Base-by-base conservation (phyloP, 2,888 invertebrate genomes). In the Plemyria rubiginata region DNA sequence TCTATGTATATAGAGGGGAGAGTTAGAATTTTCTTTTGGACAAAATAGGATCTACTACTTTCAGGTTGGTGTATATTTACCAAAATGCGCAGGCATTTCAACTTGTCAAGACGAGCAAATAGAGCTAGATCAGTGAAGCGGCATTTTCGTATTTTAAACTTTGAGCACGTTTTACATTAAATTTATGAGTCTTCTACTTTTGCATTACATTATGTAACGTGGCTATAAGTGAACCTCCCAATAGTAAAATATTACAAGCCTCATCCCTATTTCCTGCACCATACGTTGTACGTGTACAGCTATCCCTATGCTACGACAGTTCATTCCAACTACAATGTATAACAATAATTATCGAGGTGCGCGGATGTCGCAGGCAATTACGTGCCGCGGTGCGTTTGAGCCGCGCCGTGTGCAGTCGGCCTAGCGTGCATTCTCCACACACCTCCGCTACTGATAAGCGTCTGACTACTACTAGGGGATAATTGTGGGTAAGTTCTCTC, bases 351-450 rank as follows among this genome's bases (percentile, higher is more conserved):
- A 45, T 8, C 45, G 45, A 16, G 45, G 45, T 45, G 45, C 45
- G 45, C 45, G 45, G 45, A 45, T 45, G 16, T 45, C 16, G 45
- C 36, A 29, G 11, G 50, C 41, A 48, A 38, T 36, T 36, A 9
- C 12, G n/a, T 7, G 11, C 4, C 58, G 49, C 46, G 65, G 41
- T 57, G 29, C 16, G 45, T 45, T 45, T 45, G 45, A 45, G 49
- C 46, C 61, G 59, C 66, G 32, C 46, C 65, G 68, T 65, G 61
- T 53, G 60, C 57, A 54, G 56, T 49, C 59, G 22, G 52, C 64
- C 62, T 68, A 41, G 41, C 60, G 51, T 22, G 53, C 60, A 60
- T 57, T 56, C 53, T 15, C 62, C 56, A 56, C 62, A 62, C 53
- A 51, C 46, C 50, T 54, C 29, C 36, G 38, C 22, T 13, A 57